phyloP scores from a whole-genome alignment of 2,888 invertebrate genomes.

The Syrphus vitripennis region DNA sequence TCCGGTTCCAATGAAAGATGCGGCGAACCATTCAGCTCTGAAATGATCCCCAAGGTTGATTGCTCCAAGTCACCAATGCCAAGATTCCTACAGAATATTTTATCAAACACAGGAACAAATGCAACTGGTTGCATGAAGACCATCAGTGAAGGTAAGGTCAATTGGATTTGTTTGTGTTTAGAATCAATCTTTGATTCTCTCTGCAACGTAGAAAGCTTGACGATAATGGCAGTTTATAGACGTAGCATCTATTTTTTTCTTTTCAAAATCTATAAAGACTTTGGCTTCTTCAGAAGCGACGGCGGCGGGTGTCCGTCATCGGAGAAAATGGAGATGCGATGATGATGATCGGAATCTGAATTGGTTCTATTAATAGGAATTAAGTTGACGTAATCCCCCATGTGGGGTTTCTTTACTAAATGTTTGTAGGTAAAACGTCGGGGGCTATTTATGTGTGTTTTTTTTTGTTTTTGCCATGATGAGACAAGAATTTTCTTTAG shows the following conservation, averaged over 20 bases:
- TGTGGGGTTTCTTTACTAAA: conserved; percentile 37
- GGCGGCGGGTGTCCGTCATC: background rate
- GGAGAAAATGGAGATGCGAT: background rate
- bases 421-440: background rate
- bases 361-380: conserved; percentile 49
- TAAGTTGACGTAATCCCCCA: conserved; percentile 46
- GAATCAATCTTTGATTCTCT: background rate
- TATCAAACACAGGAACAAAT: conserved; percentile 75
- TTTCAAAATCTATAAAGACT: background rate
- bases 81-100: conserved; percentile 74
- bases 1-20: conserved; percentile 76
- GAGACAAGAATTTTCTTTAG: background rate
- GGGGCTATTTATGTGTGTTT: conserved; percentile 5
- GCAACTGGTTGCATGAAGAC: conserved; percentile 79
- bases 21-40: conserved; percentile 77
- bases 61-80: conserved; percentile 76
- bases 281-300: conserved; percentile 2
- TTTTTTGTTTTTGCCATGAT: background rate
- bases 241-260: background rate
- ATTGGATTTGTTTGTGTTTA: background rate
- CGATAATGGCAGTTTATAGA: background rate
- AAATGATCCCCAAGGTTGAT: conserved; percentile 74
- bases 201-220: background rate
- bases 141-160: conserved; percentile 77
- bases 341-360: conserved; percentile 42